Evolutionary conservation across 2,888 invertebrate species (phyloP).

Genomic region (Nephrotoma appendiculata): DNA sequence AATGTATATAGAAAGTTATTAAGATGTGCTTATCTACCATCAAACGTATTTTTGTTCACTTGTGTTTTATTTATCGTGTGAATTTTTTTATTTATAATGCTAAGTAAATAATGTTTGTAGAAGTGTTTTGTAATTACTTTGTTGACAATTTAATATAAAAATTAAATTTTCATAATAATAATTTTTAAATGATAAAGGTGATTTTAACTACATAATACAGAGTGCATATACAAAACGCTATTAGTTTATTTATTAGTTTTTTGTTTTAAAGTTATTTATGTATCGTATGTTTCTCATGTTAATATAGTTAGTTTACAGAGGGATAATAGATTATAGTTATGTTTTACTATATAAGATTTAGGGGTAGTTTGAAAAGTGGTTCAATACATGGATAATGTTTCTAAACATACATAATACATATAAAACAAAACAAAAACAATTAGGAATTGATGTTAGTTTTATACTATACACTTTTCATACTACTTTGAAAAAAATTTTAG

Average conservation of each 20-base stretch:
- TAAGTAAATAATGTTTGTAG: neutral
- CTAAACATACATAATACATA: neutral
- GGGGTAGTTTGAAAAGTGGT: neutral
- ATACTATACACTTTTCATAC: neutral
- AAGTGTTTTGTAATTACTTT: neutral
- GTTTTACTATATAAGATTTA: neutral
- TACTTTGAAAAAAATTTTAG: neutral
- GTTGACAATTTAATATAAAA: neutral
- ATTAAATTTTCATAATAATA: neutral
- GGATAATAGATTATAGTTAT: neutral
- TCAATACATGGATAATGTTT: neutral
- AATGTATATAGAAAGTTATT: neutral
- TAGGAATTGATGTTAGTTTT: neutral
- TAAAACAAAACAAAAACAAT: neutral
- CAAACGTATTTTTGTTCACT: neutral
- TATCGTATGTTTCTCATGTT: neutral
- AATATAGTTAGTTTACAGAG: neutral
- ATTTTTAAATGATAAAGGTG: neutral
- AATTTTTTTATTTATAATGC: neutral
- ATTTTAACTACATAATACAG: neutral
- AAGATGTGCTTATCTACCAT: neutral
- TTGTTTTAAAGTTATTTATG: neutral
- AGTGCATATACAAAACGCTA: neutral
- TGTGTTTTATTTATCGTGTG: neutral
- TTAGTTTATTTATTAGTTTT: neutral